Conservation (phyloP, 2,888 invertebrate species). For the Lymantria dispar region DNA sequence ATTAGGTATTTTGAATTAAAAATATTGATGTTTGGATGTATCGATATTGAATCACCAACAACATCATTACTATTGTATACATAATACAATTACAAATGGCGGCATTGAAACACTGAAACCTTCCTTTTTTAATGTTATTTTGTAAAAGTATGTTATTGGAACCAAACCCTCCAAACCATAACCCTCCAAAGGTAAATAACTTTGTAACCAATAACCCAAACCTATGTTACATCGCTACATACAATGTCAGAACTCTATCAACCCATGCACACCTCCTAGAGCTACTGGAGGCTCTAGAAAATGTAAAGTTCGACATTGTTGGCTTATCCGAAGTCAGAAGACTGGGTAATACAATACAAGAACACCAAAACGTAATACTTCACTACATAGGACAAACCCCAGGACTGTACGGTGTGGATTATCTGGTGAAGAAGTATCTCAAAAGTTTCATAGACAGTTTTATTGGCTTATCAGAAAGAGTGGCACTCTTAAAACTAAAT, state of each 20-base stretch:
- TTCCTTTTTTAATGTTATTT: no score
- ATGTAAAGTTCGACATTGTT: no score
- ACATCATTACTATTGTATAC: no score
- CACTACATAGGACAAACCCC: neutral
- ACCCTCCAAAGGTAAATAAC: neutral
- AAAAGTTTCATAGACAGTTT: neutral
- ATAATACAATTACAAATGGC: no score
- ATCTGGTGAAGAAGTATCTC: neutral
- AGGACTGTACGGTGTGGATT: neutral
- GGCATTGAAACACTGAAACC: no score
- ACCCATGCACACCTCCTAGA: neutral
- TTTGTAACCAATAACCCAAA: neutral
- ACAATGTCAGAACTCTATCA: neutral
- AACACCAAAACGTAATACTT: neutral
- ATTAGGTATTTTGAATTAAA: no score
- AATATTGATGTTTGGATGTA: no score
- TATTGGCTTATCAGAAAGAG: neutral
- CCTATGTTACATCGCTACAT: neutral
- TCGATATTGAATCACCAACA: no score
- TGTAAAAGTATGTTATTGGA: no score
- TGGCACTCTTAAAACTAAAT: constrained; percentile 1
- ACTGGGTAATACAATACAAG: neutral
- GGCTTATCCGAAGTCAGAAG: constrained; percentile 1
- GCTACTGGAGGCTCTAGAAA: no score
- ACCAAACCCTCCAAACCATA: no score